Conservation (phyloP, 2,888 invertebrate species). For the Cremastobaeus sp. region DNA sequence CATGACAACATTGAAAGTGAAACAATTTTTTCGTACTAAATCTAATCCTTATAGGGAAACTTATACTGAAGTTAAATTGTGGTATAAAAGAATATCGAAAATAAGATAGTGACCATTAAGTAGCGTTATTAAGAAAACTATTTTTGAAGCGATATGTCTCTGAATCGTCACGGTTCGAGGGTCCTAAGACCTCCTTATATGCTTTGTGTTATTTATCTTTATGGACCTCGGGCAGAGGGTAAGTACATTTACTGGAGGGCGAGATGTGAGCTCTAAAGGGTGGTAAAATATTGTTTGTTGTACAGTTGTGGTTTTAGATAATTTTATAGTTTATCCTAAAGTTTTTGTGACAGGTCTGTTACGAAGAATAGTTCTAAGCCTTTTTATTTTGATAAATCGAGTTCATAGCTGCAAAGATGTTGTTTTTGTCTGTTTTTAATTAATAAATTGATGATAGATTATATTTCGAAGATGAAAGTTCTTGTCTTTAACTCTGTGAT, state of each 20-base stretch:
- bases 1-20: too few species aligned
- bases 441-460: slow-evolving; percentile 13
- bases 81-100: slow-evolving; percentile 2
- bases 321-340: slow-evolving; percentile 63
- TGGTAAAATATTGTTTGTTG: slow-evolving; percentile 77
- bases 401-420: too few species aligned
- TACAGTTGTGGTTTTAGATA: slow-evolving; percentile 73
- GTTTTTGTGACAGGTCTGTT: neutral
- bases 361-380: too few species aligned
- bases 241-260: slow-evolving; percentile 76
- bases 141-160: slow-evolving; percentile 48
- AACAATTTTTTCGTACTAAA: too few species aligned
- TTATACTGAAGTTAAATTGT: too few species aligned
- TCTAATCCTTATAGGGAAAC: too few species aligned
- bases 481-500: slow-evolving; percentile 34
- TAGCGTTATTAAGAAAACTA: slow-evolving; percentile 48
- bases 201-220: slow-evolving; percentile 77
- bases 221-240: slow-evolving; percentile 78
- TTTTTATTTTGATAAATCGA: too few species aligned
- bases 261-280: slow-evolving; percentile 73
- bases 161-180: slow-evolving; percentile 48
- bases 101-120: slow-evolving; percentile 40
- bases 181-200: slow-evolving; percentile 56
- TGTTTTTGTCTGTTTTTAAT: too few species aligned
- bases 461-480: slow-evolving; percentile 1